Percentiles rank a stretch among this genome's conserved stretches.
Evolutionary conservation across 2,797 vertebrate genomes (phyloP).

Genomic region (Hippocampus kuda): DNA sequence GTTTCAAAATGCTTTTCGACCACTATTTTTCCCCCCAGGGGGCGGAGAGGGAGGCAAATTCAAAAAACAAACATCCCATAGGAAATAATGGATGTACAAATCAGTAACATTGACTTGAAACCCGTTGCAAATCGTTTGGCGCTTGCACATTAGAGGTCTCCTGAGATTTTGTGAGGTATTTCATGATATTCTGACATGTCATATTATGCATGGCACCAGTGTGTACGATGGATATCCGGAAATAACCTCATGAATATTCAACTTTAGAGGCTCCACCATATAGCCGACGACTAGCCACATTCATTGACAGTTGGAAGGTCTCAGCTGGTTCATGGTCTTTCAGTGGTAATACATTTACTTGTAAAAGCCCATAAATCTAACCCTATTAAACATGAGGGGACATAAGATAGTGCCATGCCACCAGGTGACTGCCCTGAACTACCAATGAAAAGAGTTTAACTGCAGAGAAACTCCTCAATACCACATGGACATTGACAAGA

Average conservation of each 20-base stretch:
- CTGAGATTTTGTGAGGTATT: neutral
- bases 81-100: neutral
- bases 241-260: neutral
- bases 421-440: constrained; percentile 28
- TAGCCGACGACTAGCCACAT: neutral
- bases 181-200: neutral
- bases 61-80: too few relatives aligned
- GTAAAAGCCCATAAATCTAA: constrained; percentile 42
- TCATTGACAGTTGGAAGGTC: neutral
- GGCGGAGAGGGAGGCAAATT: too few relatives aligned
- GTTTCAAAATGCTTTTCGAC: neutral
- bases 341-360: constrained; percentile 29
- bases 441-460: constrained; percentile 25
- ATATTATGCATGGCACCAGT: neutral
- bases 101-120: neutral
- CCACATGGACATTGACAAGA: constrained; percentile 33
- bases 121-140: neutral
- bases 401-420: constrained; percentile 24
- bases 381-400: constrained; percentile 43
- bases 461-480: constrained; percentile 27
- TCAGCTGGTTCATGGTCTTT: constrained; percentile 15
- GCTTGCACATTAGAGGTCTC: neutral
- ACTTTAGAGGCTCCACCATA: neutral
- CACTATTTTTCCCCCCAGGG: neutral
- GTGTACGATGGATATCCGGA: neutral